Evolutionary conservation across 2,888 invertebrate species (phyloP), one percentile per base, ranked within the genome.

Genomic region (Ectemnius cavifrons): DNA sequence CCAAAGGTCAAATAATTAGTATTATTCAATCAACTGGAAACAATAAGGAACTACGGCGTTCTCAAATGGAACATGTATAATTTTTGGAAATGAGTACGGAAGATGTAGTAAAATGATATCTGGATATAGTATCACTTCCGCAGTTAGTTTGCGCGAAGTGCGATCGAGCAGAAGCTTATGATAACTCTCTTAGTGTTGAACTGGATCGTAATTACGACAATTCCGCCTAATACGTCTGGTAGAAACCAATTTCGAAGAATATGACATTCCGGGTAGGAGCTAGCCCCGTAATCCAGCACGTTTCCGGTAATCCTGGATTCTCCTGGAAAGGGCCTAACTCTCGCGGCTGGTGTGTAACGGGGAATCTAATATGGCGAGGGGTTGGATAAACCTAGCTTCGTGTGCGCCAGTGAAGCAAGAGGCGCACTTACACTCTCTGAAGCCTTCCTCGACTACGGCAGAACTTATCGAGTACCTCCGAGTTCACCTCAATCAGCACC

Each of bases 401-500:
- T 75, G 58, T 65, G 62, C 47, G 65, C 61, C 63, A 68, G 72
- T 65, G 37, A 67, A 63, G 72, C 76, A 60, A 71, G 2, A 1
- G 23, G 23, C 72, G 62, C 67, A 28, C 71, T 70, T 66, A 67
- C 69, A 71, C 71, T 75, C 75, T 23, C 58, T 49, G 56, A 18
- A 14, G n/a, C 28, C 52, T 64, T 37, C 8, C 57, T 47, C 27
- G 60, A 73, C 62, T 71, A 45, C 37, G 37, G 59, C 57, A 13
- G 78, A 80, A 86, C 85, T 85, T 85, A 84, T 75, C 75, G 58
- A 71, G 78, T 77, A 74, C 82, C 78, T 68, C 16, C n/a, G 73
- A 85, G 86, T 85, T 87, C 83, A 81, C 85, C 84, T 80, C 83
- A 85, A 87, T 87, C 87, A 85, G 84, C 81, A 72, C 75, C 23